phyloP scores from a whole-genome alignment of 2,113 vertebrate genomes.

The Campylomormyrus numenius region DNA sequence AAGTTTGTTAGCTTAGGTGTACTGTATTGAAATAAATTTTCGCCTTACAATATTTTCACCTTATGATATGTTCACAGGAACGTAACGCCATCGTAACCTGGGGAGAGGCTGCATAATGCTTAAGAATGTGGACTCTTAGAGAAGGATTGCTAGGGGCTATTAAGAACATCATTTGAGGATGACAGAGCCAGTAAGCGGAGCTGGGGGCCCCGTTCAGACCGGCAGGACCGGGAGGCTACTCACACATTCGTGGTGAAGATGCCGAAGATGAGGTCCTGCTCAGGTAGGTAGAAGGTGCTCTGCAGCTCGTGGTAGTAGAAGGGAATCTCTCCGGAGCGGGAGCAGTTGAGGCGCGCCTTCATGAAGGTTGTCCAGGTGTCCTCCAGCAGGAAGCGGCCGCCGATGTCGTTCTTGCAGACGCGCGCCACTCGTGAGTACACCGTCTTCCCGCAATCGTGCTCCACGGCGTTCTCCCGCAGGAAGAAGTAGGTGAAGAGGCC shows the following conservation, averaged over 20 bases:
- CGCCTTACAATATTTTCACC: too few relatives aligned
- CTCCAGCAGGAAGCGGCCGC: conserved; percentile 80
- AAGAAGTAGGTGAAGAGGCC: conserved; percentile 83
- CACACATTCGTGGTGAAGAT: conserved; percentile 85
- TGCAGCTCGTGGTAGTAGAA: conserved; percentile 85
- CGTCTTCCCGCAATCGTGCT: conserved; percentile 78
- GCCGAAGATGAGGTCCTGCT: conserved; percentile 81
- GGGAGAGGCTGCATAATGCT: too few relatives aligned
- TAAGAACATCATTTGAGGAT: background rate
- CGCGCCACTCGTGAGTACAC: conserved; percentile 81
- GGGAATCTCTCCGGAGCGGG: conserved; percentile 78
- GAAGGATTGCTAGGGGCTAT: background rate
- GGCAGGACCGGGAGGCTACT: conserved; percentile 37
- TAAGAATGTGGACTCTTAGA: background rate
- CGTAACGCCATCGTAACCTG: too few relatives aligned
- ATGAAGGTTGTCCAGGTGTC: conserved; percentile 87
- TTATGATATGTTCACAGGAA: too few relatives aligned
- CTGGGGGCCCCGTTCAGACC: too few relatives aligned
- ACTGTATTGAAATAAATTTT: too few relatives aligned
- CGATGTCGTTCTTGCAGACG: conserved; percentile 80
- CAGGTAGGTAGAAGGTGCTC: conserved; percentile 79
- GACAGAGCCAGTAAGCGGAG: background rate
- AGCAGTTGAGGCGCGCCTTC: conserved; percentile 82
- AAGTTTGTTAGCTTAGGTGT: too few relatives aligned
- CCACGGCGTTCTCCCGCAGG: conserved; percentile 77